Percentiles rank a stretch among this genome's conserved stretches.
Conservation (phyloP, 30 jellyfish, hydroid and myxozoan genomes). For the Catostylus mosaicus region DNA sequence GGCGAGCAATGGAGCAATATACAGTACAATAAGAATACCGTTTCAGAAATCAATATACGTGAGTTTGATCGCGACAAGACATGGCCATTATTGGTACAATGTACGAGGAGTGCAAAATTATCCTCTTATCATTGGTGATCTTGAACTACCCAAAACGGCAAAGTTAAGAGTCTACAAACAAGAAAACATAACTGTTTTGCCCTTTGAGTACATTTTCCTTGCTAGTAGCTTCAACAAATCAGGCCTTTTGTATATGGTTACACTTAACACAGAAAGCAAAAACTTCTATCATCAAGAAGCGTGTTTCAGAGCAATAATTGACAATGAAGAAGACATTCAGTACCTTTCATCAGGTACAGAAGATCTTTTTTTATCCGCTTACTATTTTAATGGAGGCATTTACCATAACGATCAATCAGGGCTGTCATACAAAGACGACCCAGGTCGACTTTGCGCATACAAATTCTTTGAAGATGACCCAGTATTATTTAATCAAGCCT, state of each 20-base stretch:
- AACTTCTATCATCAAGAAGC: conserved; percentile 77
- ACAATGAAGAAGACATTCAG: conserved; percentile 24
- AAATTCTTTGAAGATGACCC: conserved; percentile 87
- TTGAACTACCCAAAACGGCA: conserved; percentile 69
- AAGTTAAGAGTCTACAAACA: conserved; percentile 48
- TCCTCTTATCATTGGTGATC: conserved; percentile 77
- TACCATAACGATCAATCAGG: conserved; percentile 90
- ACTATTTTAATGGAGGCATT: conserved; percentile 71
- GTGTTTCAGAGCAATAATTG: conserved; percentile 49
- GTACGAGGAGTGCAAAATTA: conserved; percentile 81
- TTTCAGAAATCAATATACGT: conserved; percentile 65
- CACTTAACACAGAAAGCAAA: conserved; percentile 68
- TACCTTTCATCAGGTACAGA: conserved; percentile 91
- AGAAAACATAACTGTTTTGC: conserved; percentile 46
- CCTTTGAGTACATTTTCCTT: conserved; percentile 59
- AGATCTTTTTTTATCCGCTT: conserved; percentile 83
- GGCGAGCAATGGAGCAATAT: conserved; percentile 80
- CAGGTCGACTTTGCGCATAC: conserved; percentile 87
- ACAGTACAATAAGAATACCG: conserved; percentile 78
- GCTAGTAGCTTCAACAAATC: conserved; percentile 52
- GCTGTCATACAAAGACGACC: conserved; percentile 44
- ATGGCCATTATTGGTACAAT: conserved; percentile 73
- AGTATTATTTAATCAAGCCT: conserved; percentile 44
- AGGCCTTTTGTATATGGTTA: conserved; percentile 65
- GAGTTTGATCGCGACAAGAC: conserved; percentile 43